Evolutionary conservation across 2,113 vertebrate genomes (phyloP), one percentile per base, ranked within the genome.

Genomic region (Sphaerodactylus townsendi): DNA sequence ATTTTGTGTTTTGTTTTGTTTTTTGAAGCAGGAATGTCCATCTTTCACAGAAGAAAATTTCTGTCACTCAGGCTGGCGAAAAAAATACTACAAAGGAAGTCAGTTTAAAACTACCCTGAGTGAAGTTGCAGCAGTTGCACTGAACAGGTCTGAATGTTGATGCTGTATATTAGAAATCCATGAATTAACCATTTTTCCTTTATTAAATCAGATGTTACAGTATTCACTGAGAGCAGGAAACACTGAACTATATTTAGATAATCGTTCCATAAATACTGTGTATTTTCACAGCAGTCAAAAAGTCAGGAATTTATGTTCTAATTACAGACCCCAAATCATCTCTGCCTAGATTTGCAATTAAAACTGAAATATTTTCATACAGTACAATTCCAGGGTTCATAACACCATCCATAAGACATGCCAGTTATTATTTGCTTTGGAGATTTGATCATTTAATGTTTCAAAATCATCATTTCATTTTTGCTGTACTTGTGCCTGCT

Each of bases 351-450:
- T 88, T 93, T 94, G 86, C 91, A 95, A 94, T 94, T 96, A 95
- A 94, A 95, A 93, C 83, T 92, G 92, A 93, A 95, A 93, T 92
- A 95, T 93, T 95, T 95, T 94, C 88, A 93, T 84, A 95, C 94
- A 90, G 87, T 94, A 82, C 92, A 88, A 93, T 90, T 73, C 78
- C 85, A 77, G 78, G 91, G 91, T 88, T 95, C 91, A 94, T 88
- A 94, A 87, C 89, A 94, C 91, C 86, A 92, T 84, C 90, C 88
- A 91, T 85, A 82, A 91, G 88, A 93, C 87, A 82, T 85, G 87
- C 79, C 92, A 65, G 85, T 93, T 93, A 93, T 89, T 90, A 88
- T 91, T 94, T 89, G 66, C 84, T 81, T 88, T 19, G 73, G 91
- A 91, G 90, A 93, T 91, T 89, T 90, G 85, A 94, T 94, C 92